These are phyloP conservation scores for Leptoclinus maculatus DNA, from an alignment of 2,797 vertebrate genomes.

Conservation along the genomic window DNA sequence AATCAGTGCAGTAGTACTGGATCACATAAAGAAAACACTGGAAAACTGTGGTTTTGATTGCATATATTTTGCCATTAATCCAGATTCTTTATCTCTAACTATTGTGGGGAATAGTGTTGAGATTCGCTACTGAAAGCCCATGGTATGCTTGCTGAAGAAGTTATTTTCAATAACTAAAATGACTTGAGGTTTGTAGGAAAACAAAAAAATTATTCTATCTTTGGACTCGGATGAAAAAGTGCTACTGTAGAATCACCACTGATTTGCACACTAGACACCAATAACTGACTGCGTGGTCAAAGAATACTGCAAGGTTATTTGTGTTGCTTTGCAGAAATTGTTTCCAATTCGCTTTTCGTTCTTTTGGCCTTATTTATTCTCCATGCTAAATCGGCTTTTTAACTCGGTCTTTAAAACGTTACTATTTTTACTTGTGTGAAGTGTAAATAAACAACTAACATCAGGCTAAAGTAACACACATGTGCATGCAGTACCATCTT, in stretches of 20 bases:
- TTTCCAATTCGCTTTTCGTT: background rate
- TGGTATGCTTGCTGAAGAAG: background rate
- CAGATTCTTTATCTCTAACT: background rate
- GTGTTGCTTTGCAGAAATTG: background rate
- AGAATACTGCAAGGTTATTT: background rate
- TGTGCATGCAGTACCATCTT: too few relatives aligned
- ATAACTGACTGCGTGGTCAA: background rate
- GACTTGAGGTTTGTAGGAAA: background rate
- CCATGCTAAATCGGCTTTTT: background rate
- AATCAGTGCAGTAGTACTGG: background rate
- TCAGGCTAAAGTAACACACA: background rate
- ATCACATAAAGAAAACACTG: background rate
- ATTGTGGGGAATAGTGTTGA: background rate
- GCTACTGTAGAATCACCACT: background rate
- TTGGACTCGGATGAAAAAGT: background rate
- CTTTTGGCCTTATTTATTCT: background rate
- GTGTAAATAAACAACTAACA: background rate
- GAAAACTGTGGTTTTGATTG: background rate
- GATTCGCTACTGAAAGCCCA: conserved; percentile 9
- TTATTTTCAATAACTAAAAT: background rate
- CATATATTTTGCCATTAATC: background rate
- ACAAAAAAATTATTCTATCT: background rate
- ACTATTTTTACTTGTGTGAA: background rate
- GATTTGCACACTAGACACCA: background rate
- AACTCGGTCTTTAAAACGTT: background rate